A percentile compares a stretch with the other conserved stretches of the same genome.
These are phyloP conservation scores for Charina bottae DNA, from an alignment of 2,113 vertebrate genomes.

Conservation along the genomic window DNA sequence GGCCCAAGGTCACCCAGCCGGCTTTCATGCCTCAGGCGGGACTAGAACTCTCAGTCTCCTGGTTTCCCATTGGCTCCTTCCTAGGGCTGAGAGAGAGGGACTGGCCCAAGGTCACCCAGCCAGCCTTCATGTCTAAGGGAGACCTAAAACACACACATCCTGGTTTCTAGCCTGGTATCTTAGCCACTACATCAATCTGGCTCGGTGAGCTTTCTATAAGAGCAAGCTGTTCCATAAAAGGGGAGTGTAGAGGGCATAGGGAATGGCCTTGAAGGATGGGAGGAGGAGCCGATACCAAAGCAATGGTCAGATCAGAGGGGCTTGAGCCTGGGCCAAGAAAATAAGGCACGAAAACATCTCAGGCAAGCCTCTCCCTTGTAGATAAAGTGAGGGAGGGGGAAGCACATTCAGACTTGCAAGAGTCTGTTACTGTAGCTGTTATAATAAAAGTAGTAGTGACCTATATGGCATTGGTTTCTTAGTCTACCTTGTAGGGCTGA, in stretches of 20 bases:
- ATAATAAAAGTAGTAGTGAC: not conserved
- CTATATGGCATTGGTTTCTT: not conserved
- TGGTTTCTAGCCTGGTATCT: not conserved
- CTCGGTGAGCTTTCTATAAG: not conserved
- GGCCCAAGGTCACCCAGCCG: too few relatives aligned
- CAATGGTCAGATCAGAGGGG: not conserved
- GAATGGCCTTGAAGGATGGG: not conserved
- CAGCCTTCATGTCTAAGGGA: not conserved
- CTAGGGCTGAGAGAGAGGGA: not conserved
- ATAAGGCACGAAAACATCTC: not conserved
- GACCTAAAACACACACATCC: not conserved
- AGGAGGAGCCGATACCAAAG: not conserved
- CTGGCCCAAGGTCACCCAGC: not conserved
- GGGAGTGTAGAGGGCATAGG: not conserved
- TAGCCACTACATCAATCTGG: not conserved
- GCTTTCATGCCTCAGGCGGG: too few relatives aligned
- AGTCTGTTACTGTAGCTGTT: not conserved
- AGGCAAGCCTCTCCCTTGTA: not conserved
- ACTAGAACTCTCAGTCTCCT: too few relatives aligned
- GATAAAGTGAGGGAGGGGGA: not conserved
- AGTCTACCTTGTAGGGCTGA: not conserved
- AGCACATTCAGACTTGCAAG: not conserved
- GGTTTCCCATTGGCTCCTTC: too few relatives aligned
- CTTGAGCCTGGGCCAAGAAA: not conserved
- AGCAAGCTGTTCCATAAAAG: not conserved